Evolutionary conservation across 2,113 vertebrate genomes (phyloP), one percentile per base, ranked within the genome.

Genomic region (Pavo muticus): DNA sequence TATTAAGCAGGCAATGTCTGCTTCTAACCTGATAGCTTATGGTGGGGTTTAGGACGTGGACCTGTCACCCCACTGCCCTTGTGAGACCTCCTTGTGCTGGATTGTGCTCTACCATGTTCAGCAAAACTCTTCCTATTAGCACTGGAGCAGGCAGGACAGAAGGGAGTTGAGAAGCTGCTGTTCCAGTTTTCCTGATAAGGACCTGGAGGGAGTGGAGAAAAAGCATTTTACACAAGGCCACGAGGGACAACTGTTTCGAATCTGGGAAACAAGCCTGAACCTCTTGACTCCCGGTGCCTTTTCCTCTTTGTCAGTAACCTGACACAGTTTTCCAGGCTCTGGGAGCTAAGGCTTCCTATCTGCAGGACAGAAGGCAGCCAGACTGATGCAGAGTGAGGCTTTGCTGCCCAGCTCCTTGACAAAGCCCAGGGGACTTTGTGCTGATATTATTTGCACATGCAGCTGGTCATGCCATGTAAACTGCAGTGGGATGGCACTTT

Each of bases 221-320:
- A 89, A 73, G 24, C 21, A 44, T 81, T 78, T 80, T 85, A 29
- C 80, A 50, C 47, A 71, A 90, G 42, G 42, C 42, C 42, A 9
- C 76, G 57, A 84, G 69, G 65, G 68, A 96, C 59, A 84, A 91
- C 48, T 74, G 50, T 74, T 86, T 91, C 65, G 71, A 54, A 11
- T 84, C 83, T 90, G 86, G 76, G 90, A 94, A 96, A 70, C 30
- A 35, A 91, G 63, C 85, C 90, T 9, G 16, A 90, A 76, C 52
- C 59, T 85, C 79, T 83, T 85, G 40, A 79, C 40, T 91, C 27
- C 42, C 50, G 42, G n/a, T 30, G 9, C 59, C 72, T 37, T 75
- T 75, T 90, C n/a, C 37, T 83, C 79, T 87, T 70, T 88, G 84
- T 45, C 87, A 83, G 48, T 39, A 85, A 59, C 40, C n/a, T 87